phyloP scores from a whole-genome alignment of 1,140 invertebrate genomes.

The Trinorchestia longiramus region DNA sequence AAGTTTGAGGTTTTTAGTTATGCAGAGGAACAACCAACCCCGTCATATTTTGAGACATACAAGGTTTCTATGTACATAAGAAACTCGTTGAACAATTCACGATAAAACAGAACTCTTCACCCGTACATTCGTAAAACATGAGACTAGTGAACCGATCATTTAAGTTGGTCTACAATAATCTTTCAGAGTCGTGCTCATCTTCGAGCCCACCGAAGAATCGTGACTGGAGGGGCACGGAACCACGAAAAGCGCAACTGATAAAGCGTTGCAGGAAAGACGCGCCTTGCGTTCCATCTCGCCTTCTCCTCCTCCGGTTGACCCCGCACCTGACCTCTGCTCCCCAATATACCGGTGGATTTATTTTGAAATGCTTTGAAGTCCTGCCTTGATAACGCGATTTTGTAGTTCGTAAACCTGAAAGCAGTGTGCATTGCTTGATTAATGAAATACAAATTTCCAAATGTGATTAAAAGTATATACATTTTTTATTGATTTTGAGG shows the following conservation, averaged over 20 bases:
- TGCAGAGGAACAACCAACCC: background rate
- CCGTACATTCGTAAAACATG: background rate
- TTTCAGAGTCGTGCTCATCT: slow-evolving; percentile 8
- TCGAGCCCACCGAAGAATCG: background rate
- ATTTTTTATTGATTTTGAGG: background rate
- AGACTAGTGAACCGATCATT: background rate
- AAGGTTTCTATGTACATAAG: background rate
- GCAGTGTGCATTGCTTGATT: background rate
- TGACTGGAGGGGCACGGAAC: slow-evolving; percentile 19
- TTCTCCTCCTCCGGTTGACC: background rate
- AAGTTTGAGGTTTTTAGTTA: background rate
- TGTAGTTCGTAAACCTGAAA: background rate
- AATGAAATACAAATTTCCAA: background rate
- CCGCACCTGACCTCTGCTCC: background rate
- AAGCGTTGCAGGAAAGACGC: background rate
- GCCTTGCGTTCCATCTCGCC: background rate
- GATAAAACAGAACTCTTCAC: background rate
- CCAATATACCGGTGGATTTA: background rate
- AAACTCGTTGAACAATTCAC: background rate
- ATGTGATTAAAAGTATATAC: background rate
- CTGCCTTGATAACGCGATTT: background rate
- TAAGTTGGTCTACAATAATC: background rate
- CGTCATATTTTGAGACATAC: background rate
- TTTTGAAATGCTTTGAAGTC: background rate
- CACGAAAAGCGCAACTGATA: slow-evolving; percentile 20